These are phyloP conservation scores for Onychomys torridus DNA, from an alignment of 2,797 vertebrate genomes.

Conservation along the genomic window DNA sequence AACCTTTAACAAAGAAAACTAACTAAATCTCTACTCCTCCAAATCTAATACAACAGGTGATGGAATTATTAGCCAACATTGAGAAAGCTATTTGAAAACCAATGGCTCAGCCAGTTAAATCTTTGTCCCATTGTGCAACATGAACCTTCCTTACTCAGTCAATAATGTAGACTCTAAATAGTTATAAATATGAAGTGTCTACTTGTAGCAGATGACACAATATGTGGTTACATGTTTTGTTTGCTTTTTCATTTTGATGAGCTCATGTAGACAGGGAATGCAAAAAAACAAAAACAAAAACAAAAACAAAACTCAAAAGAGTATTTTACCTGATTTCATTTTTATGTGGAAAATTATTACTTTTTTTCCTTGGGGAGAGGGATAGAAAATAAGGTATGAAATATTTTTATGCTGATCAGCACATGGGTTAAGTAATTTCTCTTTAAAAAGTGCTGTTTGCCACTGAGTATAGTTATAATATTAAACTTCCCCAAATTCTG, in stretches of 20 bases:
- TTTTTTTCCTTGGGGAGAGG: not conserved
- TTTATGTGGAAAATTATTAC: not conserved
- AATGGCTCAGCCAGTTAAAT: not conserved
- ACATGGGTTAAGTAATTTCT: constrained; percentile 14
- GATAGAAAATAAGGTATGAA: not conserved
- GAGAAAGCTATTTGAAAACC: not conserved
- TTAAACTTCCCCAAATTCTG: not conserved
- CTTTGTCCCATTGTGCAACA: not conserved
- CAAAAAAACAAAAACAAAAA: not conserved
- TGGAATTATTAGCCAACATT: constrained; percentile 3
- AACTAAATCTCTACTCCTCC: not conserved
- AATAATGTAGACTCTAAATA: not conserved
- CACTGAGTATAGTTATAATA: not conserved
- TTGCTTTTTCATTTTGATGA: not conserved
- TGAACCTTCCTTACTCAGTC: not conserved
- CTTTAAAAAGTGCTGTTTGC: not conserved
- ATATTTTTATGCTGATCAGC: constrained; percentile 13
- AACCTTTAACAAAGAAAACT: not conserved
- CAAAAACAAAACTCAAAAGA: not conserved
- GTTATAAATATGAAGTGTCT: not conserved
- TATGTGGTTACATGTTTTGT: not conserved
- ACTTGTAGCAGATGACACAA: not conserved
- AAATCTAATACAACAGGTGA: not conserved
- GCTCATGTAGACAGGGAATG: not conserved
- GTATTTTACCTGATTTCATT: not conserved